phyloP scores from a whole-genome alignment of 2,888 invertebrate genomes.

The Meliscaeva auricollis region DNA sequence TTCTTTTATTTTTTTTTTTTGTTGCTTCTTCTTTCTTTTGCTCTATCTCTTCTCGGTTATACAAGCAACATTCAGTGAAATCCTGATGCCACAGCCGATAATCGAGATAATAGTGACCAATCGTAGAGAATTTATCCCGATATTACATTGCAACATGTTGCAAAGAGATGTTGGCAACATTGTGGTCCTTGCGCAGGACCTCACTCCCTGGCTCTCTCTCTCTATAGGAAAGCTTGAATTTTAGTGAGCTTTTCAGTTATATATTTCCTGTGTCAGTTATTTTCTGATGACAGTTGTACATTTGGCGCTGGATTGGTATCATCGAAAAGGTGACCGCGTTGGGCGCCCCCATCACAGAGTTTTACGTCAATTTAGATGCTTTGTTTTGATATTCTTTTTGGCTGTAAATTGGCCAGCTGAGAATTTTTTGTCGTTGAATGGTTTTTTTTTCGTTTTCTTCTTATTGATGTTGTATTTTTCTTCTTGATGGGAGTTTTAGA shows the following conservation, averaged over 20 bases:
- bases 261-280: background rate
- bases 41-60: background rate
- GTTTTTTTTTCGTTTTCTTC: conserved; percentile 11
- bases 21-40: background rate
- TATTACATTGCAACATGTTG: conserved; percentile 49
- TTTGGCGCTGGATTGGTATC: conserved; percentile 25
- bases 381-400: conserved; percentile 64
- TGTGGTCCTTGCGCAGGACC: conserved; percentile 32
- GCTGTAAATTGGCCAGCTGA: conserved; percentile 73
- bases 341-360: conserved; percentile 23
- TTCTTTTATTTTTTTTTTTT: background rate
- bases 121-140: conserved; percentile 29
- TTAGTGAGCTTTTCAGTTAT: conserved; percentile 14
- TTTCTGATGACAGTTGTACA: conserved; percentile 37
- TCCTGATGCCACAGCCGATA: conserved; percentile 32
- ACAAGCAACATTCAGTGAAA: conserved; percentile 52
- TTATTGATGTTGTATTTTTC: conserved; percentile 1
- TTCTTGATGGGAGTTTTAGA: conserved; percentile 28
- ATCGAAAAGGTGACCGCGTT: background rate
- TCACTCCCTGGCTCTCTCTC: conserved; percentile 1
- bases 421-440: conserved; percentile 54
- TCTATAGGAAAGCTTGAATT: conserved; percentile 12
- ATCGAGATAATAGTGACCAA: conserved; percentile 46
- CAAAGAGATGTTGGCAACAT: conserved; percentile 46
- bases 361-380: conserved; percentile 58